Conservation (phyloP, 1,140 invertebrate species). For the Mycetomoellerius zeteki region DNA sequence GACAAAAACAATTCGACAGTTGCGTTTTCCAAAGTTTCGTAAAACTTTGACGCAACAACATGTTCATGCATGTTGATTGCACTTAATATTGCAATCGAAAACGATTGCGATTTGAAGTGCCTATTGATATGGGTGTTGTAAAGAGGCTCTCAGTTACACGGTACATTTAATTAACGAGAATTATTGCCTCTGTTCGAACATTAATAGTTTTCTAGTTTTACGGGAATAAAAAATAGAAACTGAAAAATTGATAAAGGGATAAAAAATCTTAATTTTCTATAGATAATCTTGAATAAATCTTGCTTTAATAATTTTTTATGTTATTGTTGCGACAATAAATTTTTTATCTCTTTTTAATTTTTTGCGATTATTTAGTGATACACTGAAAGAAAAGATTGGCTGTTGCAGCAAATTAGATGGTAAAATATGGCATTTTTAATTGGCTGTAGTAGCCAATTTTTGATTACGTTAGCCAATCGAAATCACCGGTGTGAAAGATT, state of each 20-base stretch:
- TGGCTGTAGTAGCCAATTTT: too few species aligned
- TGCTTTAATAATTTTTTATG: neutral
- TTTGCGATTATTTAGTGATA: neutral
- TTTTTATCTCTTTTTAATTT: neutral
- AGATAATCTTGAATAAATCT: neutral
- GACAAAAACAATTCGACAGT: neutral
- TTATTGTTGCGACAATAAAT: neutral
- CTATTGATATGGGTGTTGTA: neutral
- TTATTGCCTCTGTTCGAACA: neutral
- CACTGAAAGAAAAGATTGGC: too few species aligned
- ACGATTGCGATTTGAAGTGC: slow-evolving; percentile 6
- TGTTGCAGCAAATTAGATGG: too few species aligned
- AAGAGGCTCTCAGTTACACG: neutral
- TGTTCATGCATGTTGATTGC: neutral
- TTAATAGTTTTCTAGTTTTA: neutral
- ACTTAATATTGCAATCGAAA: slow-evolving; percentile 21
- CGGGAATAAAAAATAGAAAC: neutral
- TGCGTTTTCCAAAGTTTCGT: slow-evolving; percentile 29
- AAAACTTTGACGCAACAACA: neutral
- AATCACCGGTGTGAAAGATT: too few species aligned
- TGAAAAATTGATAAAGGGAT: neutral
- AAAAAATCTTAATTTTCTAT: neutral
- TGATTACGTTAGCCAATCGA: too few species aligned
- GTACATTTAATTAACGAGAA: neutral
- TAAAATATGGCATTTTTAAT: too few species aligned